A percentile compares a stretch with the other conserved stretches of the same genome.
Evolutionary conservation across 2,888 invertebrate species (phyloP).

Genomic region (Exephanes ischioxanthus): DNA sequence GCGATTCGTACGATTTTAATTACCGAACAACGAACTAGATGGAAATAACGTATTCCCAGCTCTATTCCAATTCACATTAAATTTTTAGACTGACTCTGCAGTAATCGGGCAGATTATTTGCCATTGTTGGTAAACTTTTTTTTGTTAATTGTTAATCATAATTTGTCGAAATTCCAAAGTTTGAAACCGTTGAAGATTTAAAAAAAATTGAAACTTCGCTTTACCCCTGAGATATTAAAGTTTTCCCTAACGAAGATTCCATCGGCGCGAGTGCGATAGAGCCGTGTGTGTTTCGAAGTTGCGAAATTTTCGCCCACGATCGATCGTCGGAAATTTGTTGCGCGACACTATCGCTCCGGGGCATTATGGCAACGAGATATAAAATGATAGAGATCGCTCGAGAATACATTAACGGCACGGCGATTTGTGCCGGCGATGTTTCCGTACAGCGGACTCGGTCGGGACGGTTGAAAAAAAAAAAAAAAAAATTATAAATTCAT

Average conservation of each 20-base stretch:
- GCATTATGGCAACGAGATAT: constrained; percentile 64
- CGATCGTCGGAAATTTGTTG: constrained; percentile 57
- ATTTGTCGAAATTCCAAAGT: too few relatives aligned
- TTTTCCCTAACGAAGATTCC: neutral
- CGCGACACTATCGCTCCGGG: constrained; percentile 63
- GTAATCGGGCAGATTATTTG: too few relatives aligned
- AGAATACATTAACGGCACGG: neutral
- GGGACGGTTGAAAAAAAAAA: neutral
- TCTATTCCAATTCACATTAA: neutral
- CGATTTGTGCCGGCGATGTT: neutral
- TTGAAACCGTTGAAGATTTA: too few relatives aligned
- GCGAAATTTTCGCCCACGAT: constrained; percentile 49
- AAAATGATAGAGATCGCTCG: constrained; percentile 42
- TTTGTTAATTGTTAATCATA: too few relatives aligned
- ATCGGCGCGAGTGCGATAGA: neutral
- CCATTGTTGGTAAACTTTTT: too few relatives aligned
- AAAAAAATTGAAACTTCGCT: too few relatives aligned
- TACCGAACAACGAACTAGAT: neutral
- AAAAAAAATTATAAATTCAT: neutral
- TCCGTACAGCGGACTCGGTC: neutral
- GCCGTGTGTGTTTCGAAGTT: neutral
- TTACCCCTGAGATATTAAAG: too few relatives aligned
- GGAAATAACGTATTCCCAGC: neutral
- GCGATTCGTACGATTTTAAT: constrained; percentile 10
- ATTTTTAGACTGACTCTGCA: neutral